Evolutionary conservation across 2,888 invertebrate genomes (phyloP).

Genomic region (Philereme transversata): DNA sequence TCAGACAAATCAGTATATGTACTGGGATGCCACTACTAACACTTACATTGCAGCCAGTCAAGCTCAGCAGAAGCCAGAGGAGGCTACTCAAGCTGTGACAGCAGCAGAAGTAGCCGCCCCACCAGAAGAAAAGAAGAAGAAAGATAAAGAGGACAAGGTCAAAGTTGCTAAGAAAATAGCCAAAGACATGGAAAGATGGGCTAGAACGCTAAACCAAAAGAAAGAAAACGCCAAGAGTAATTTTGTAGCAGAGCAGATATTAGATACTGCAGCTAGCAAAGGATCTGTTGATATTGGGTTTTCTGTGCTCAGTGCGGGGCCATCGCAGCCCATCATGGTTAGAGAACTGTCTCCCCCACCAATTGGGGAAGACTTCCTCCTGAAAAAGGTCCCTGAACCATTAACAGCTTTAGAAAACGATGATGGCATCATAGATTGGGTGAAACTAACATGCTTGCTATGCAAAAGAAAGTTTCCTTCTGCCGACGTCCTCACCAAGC

Average conservation of each 20-base stretch:
- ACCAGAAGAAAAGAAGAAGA: conserved; percentile 86
- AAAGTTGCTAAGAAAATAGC: conserved; percentile 99
- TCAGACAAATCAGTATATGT: conserved; percentile 94
- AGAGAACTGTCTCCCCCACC: conserved; percentile 66
- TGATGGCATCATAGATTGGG: conserved; percentile 93
- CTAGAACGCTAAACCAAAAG: conserved; percentile 97
- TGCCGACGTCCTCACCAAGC: conserved; percentile 93
- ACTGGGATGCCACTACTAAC: conserved; percentile 93
- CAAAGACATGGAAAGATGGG: conserved; percentile 95
- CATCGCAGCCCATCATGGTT: conserved; percentile 56
- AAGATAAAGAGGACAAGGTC: conserved; percentile 95
- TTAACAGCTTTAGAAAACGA: conserved; percentile 85
- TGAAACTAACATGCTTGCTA: conserved; percentile 95
- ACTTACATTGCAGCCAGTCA: conserved; percentile 85
- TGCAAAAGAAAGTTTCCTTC: conserved; percentile 98
- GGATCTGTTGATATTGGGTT: conserved; percentile 97
- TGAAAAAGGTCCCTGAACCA: conserved; percentile 73
- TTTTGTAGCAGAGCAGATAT: conserved; percentile 73
- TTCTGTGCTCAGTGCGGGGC: conserved; percentile 92
- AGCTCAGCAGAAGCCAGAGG: conserved; percentile 65
- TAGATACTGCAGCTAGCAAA: conserved; percentile 80
- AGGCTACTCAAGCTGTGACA: conserved; percentile 54
- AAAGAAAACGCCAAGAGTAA: conserved; percentile 87
- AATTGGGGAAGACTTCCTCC: conserved; percentile 64
- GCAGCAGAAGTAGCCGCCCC: conserved; percentile 64